Evolutionary conservation across 2,888 invertebrate species (phyloP).

Genomic region (Argyra leucocephala): DNA sequence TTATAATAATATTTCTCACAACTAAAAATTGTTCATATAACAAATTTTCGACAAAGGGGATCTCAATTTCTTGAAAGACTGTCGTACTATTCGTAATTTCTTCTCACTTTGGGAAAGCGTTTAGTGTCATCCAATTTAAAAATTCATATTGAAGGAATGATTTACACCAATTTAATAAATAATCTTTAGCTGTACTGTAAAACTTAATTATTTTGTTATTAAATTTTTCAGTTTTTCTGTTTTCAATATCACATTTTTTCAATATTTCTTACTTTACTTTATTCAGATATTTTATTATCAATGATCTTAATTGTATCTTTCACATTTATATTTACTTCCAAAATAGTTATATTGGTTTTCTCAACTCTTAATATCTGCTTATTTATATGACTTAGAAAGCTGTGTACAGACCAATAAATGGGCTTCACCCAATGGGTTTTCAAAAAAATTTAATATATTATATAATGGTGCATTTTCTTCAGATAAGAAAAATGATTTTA

Average conservation of each 20-base stretch:
- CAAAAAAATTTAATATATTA: constrained; percentile 12
- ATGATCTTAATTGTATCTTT: constrained; percentile 11
- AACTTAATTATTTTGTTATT: not conserved
- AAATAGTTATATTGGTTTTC: constrained; percentile 13
- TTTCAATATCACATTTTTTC: constrained; percentile 11
- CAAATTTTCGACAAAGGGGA: not conserved
- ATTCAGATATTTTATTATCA: constrained; percentile 11
- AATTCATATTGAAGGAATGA: not conserved
- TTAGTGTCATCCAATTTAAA: not conserved
- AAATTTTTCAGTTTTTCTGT: constrained; percentile 7
- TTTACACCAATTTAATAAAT: not conserved
- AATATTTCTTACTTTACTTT: constrained; percentile 14
- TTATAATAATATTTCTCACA: not conserved
- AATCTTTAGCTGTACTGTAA: not conserved
- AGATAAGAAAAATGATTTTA: constrained; percentile 17
- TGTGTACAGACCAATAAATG: constrained; percentile 14
- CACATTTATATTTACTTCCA: constrained; percentile 14
- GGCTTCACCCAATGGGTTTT: constrained; percentile 16
- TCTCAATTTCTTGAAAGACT: not conserved
- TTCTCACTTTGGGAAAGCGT: not conserved
- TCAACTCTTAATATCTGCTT: constrained; percentile 14
- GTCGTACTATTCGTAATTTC: constrained; percentile 1
- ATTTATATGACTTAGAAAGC: constrained; percentile 9
- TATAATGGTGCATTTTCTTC: constrained; percentile 13
- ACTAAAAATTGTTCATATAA: not conserved